Base-by-base conservation (phyloP, 2,888 invertebrate genomes). In the Dicycla oo region DNA sequence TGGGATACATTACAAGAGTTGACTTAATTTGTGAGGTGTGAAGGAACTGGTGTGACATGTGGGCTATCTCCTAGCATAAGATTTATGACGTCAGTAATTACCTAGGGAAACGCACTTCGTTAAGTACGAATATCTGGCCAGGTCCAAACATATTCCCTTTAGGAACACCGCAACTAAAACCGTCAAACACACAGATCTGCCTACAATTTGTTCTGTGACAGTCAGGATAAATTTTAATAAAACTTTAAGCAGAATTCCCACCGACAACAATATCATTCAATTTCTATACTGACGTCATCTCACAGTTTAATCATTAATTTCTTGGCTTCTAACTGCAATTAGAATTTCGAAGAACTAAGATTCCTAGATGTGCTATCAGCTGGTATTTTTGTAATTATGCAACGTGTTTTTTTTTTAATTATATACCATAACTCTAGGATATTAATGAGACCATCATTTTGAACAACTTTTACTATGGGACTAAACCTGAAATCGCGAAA, bases 1-100 rank as follows among this genome's bases (percentile, higher is more conserved):
- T 56, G 23, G 49, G 57, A 53, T 40, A 38, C 40, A 60, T 69
- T 53, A 51, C 43, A 67, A 30, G 26, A 61, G n/a, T 15, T 61
- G 47, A 30, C 13, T 54, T n/a, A 47, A 23, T 54, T 63, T 65
- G 67, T 45, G 23, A 30, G 23, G 47, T 13, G 15, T 45, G 23
- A 74, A 58, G 38, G n/a, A 60, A 49, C 20, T 63, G 13, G n/a
- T 43, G 53, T 54, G 34, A 30, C 7, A 64, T 45, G 26, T 40
- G n/a, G 5, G 3, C 10, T 61, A 43, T 34, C 4, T 60, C 23
- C 23, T 38, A 15, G 34, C 15, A n/a, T 58, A 23, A 18, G 23
- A 23, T 18, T 40, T 40, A 18, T 40, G 38, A 58, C 58, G 38
- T 40, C 23, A 40, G 18, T 38, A 18, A 57, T 8, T 2, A 23